phyloP scores from a whole-genome alignment of 92 coral and sea anemone genomes.

The Porites evermanni region DNA sequence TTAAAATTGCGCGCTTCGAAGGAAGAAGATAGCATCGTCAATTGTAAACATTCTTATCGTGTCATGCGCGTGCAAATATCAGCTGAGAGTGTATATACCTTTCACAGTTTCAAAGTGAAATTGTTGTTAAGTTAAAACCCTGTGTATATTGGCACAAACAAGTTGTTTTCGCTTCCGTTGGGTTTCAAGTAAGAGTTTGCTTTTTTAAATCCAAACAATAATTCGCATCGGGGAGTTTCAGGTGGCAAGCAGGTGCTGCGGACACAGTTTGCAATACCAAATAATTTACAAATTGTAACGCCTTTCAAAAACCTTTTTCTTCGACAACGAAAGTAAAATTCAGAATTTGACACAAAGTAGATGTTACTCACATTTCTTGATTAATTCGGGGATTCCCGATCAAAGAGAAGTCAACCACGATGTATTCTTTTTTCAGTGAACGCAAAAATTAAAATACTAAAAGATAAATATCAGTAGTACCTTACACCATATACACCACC shows the following conservation, averaged over 20 bases:
- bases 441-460: background rate
- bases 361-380: background rate
- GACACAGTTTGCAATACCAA: slow-evolving; percentile 2
- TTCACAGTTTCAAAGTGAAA: background rate
- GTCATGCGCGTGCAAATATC: slow-evolving; percentile 1
- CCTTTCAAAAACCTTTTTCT: background rate
- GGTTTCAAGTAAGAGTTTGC: slow-evolving; percentile 40
- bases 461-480: background rate
- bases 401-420: background rate
- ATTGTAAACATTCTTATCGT: slow-evolving; percentile 4
- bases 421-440: background rate
- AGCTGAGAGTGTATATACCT: background rate
- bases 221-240: slow-evolving; percentile 13
- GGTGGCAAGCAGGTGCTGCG: slow-evolving; percentile 33
- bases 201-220: slow-evolving; percentile 49
- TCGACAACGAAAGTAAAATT: background rate
- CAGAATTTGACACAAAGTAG: background rate
- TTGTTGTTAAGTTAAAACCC: background rate
- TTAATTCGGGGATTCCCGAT: background rate
- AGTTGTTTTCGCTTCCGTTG: slow-evolving; percentile 29
- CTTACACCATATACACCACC: too few species aligned
- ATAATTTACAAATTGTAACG: slow-evolving; percentile 24
- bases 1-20: background rate
- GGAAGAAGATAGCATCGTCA: background rate
- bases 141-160: background rate